Evolutionary conservation across 1,140 invertebrate genomes (phyloP).

Genomic region (Drosophila lowei): DNA sequence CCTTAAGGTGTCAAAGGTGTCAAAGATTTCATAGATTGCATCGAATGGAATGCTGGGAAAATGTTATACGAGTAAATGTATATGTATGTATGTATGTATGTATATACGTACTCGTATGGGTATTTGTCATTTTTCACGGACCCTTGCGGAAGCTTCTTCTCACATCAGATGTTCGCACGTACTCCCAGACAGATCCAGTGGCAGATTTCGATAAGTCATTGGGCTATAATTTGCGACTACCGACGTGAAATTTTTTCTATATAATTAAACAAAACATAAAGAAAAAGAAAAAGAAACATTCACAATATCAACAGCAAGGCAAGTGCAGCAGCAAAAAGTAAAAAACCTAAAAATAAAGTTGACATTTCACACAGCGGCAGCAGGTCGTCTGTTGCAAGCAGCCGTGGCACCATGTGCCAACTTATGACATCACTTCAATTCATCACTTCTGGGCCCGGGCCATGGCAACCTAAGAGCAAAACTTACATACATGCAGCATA

Average conservation of each 20-base stretch:
- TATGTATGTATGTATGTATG: too few relatives aligned
- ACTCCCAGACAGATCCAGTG: slow-evolving; percentile 57
- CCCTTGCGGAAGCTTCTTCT: slow-evolving; percentile 64
- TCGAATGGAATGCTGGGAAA: slow-evolving; percentile 39
- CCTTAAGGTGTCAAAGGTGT: slow-evolving; percentile 4
- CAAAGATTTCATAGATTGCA: slow-evolving; percentile 21
- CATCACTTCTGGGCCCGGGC: slow-evolving; percentile 42
- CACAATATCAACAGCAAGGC: slow-evolving; percentile 3
- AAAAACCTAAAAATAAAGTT: slow-evolving; percentile 57
- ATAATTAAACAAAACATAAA: slow-evolving; percentile 64
- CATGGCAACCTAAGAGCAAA: slow-evolving; percentile 11
- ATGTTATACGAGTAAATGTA: too few relatives aligned
- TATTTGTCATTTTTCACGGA: slow-evolving; percentile 53
- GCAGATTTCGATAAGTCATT: slow-evolving; percentile 80
- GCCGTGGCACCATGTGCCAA: slow-evolving; percentile 72
- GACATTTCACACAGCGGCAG: slow-evolving; percentile 72
- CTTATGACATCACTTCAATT: slow-evolving; percentile 74
- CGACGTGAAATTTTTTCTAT: slow-evolving; percentile 71
- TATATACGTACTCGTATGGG: too few relatives aligned
- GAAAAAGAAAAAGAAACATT: slow-evolving; percentile 45
- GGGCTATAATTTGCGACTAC: slow-evolving; percentile 72
- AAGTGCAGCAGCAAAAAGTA: too few relatives aligned
- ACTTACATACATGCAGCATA: neutral
- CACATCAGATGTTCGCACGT: slow-evolving; percentile 63
- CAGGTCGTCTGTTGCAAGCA: slow-evolving; percentile 71